These are phyloP conservation scores for Norana najaformis DNA, from an alignment of 2,888 invertebrate species.

Conservation along the genomic window DNA sequence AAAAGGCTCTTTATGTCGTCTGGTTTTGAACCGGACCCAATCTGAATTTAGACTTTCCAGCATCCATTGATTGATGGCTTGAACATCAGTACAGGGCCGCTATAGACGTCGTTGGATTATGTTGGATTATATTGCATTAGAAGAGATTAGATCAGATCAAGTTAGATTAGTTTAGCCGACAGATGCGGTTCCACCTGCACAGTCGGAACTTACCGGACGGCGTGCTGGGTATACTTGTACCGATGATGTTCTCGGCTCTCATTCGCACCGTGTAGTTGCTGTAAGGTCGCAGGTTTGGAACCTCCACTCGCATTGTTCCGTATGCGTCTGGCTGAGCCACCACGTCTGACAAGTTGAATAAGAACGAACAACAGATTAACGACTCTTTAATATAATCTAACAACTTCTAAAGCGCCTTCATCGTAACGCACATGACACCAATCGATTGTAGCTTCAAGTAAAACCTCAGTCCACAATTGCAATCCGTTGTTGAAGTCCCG, in stretches of 20 bases:
- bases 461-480: no score
- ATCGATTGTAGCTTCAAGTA: no score
- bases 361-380: background rate
- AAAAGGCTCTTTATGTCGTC: no score
- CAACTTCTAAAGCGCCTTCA: background rate
- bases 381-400: background rate
- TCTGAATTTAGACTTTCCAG: no score
- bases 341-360: constrained; percentile 36
- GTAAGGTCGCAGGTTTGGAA: constrained; percentile 74
- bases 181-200: background rate
- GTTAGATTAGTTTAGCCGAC: background rate
- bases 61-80: no score
- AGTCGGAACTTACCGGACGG: constrained; percentile 62
- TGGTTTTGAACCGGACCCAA: no score
- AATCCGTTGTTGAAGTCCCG: no score
- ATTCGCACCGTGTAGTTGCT: constrained; percentile 88
- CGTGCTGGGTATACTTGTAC: constrained; percentile 78
- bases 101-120: no score
- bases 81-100: no score
- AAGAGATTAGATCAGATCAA: no score
- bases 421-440: no score
- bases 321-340: constrained; percentile 18
- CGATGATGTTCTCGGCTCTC: constrained; percentile 81
- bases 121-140: no score
- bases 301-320: constrained; percentile 35